Base-by-base conservation (phyloP, 2,888 invertebrate species). In the Dasypogon diadema region DNA sequence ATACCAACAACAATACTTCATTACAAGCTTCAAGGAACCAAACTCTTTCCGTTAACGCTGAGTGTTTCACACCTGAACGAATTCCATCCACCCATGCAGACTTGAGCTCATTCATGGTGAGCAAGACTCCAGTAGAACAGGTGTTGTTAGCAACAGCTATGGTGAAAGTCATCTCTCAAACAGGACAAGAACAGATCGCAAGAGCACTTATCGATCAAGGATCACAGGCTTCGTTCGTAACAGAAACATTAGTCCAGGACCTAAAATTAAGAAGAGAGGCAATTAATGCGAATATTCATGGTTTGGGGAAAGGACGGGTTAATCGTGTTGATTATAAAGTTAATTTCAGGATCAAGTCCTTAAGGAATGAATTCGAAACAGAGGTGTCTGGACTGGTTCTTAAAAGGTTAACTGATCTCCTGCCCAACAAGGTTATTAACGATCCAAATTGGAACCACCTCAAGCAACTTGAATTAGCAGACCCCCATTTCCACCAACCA, bases 401-500 rank as follows among this genome's bases (percentile, higher is more conserved):
- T 4, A 46, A 8, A 46, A 46, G 16, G 16, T 2, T 46, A 3
- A 46, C 46, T 3, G 16, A 46, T 46, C 2, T 46, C 6, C 46
- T 46, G 2, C 46, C 46, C n/a, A n/a, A n/a, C n/a, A n/a, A n/a
- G n/a, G n/a, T n/a, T n/a, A 37, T 37, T 10, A 5, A 8, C 37
- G 10, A 37, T 8, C 37, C 5, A 37, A 37, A 5, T 37, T 37
- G 37, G 37, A 10, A 37, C 37, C 37, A 37, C 10, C 5, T 37
- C 10, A 5, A 37, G 10, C 5, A n/a, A 6, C 14, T 75, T 2
- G 2, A 18, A n/a, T 24, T 75, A 2, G 60, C 54, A 10, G 46
- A 74, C 63, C 74, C 74, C 18, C 4, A 21, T 37, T 75, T 63
- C 24, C 24, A 30, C 54, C 16, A 65, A 37, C 63, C 54, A n/a